Evolutionary conservation across 2,888 invertebrate species (phyloP).

Genomic region (Acrobasis suavella): DNA sequence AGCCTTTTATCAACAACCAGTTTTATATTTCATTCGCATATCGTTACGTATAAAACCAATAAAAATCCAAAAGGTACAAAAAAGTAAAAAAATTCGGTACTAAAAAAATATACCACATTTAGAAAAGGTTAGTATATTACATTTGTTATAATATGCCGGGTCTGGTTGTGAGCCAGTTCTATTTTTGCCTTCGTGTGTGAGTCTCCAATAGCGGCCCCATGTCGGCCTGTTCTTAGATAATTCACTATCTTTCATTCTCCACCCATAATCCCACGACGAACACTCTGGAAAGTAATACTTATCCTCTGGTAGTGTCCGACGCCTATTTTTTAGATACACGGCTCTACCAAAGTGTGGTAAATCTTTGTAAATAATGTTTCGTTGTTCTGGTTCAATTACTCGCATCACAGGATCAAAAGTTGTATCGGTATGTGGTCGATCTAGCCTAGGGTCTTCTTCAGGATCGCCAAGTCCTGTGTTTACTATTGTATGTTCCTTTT

Average conservation of each 20-base stretch:
- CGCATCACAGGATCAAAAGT: constrained; percentile 49
- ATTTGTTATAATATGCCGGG: constrained; percentile 42
- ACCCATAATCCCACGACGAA: constrained; percentile 47
- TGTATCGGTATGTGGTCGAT: constrained; percentile 43
- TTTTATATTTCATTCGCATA: too few relatives aligned
- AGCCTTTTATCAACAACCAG: too few relatives aligned
- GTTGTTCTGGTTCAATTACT: constrained; percentile 42
- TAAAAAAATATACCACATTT: not conserved
- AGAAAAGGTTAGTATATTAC: constrained; percentile 28
- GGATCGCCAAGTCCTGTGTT: constrained; percentile 51
- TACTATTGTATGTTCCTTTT: constrained; percentile 46
- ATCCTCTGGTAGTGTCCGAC: constrained; percentile 44
- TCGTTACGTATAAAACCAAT: too few relatives aligned
- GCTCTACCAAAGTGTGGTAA: constrained; percentile 46
- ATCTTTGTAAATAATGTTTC: constrained; percentile 45
- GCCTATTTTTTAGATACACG: constrained; percentile 47
- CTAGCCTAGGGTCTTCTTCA: constrained; percentile 47
- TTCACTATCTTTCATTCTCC: constrained; percentile 49
- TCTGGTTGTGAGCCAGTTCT: constrained; percentile 52
- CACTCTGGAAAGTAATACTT: constrained; percentile 51
- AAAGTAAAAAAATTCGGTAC: too few relatives aligned
- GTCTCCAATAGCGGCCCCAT: constrained; percentile 42
- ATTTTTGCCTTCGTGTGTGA: constrained; percentile 40
- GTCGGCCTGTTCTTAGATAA: constrained; percentile 37
- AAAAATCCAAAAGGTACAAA: too few relatives aligned